Evolutionary conservation across 1,140 invertebrate genomes (phyloP), one percentile per base, ranked within the genome.

Genomic region (Pseudomyrmex cubaensis): DNA sequence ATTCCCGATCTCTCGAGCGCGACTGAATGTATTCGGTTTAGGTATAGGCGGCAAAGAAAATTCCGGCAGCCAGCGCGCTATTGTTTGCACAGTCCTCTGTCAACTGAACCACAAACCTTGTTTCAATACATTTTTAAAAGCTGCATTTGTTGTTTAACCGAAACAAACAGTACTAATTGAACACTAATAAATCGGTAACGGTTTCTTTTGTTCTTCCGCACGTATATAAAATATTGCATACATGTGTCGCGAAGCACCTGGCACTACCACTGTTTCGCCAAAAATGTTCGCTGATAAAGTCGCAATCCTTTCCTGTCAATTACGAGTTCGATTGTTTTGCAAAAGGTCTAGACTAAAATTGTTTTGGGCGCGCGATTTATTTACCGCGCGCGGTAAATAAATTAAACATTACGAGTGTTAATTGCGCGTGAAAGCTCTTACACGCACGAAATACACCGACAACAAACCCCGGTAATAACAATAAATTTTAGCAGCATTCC

Each of bases 151-250:
- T 90, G 82, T 92, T 92, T 92, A 91, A 89, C 90, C 86, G 77
- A 85, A 63, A 89, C 90, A 92, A 93, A 93, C 77, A 83, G 56
- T 88, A 90, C 93, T 93, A 94, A 94, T 94, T 94, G 93, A 93
- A 93, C 88, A 85, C 91, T 94, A 94, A 93, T 93, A 90, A 93
- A 94, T 90, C 85, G 85, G 54, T 87, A 86, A 86, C 80, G 46
- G 54, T 22, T 0, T 35, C 35, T 52, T 52, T 52, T 52, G 50
- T 52, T 52, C 50, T 3, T 52, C 50, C 5, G 35, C 44, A 25
- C 73, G 66, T 70, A 73, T 52, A 64, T 63, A 48, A 83, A 64
- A 74, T 35, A 35, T 35, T 35, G 7, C 35, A 35, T 86, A 86
- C 35, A 84, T 62, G 57, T 57, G 57, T 57, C 9, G n/a, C 10